Evolutionary conservation across 2,888 invertebrate species (phyloP).

Genomic region (Cheilosia variabilis): DNA sequence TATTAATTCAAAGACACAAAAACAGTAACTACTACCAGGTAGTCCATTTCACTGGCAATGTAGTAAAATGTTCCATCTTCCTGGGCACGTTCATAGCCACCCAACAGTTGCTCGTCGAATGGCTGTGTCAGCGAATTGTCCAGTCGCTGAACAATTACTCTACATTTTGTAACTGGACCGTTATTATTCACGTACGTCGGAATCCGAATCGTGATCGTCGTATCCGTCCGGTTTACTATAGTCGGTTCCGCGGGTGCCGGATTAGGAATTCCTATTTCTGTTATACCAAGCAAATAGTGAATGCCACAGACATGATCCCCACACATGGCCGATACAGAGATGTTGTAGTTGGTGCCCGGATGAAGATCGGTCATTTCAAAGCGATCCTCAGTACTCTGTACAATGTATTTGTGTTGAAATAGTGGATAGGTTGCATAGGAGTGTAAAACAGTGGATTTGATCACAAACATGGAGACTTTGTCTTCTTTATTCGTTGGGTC

Average conservation of each 20-base stretch:
- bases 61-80: constrained; percentile 90
- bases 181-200: constrained; percentile 89
- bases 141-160: constrained; percentile 88
- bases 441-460: constrained; percentile 85
- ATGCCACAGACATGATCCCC: constrained; percentile 86
- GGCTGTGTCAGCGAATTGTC: constrained; percentile 88
- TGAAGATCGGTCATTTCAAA: constrained; percentile 87
- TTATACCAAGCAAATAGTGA: constrained; percentile 86
- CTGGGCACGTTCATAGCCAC: constrained; percentile 88
- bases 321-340: constrained; percentile 89
- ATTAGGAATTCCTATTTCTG: constrained; percentile 88
- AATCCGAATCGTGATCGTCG: constrained; percentile 88
- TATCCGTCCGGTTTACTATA: constrained; percentile 86
- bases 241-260: constrained; percentile 89
- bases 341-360: constrained; percentile 90
- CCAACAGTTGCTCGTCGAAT: constrained; percentile 86
- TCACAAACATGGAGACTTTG: constrained; percentile 85
- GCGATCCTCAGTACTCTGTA: constrained; percentile 86
- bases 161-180: constrained; percentile 91
- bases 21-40: constrained; percentile 83
- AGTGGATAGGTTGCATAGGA: constrained; percentile 85
- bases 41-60: constrained; percentile 91
- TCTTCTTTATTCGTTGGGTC: constrained; percentile 85
- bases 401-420: constrained; percentile 85
- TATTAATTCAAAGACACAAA: not conserved